Evolutionary conservation across 2,113 vertebrate genomes (phyloP), one percentile per base, ranked within the genome.

Genomic region (Bufo bufo): DNA sequence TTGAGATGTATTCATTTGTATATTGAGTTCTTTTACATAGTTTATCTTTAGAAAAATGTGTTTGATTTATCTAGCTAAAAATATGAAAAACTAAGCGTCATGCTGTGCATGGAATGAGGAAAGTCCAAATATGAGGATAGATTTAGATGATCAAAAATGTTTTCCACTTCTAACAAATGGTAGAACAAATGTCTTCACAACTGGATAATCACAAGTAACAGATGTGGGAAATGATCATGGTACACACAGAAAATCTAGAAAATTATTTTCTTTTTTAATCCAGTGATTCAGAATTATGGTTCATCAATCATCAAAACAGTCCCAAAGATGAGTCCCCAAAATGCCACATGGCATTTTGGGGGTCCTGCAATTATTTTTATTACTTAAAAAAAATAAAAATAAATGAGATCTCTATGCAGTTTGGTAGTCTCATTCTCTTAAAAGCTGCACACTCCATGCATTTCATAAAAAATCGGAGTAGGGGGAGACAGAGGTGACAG

Each of bases 11-110:
- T 65, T 83, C 81, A 63, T 71, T 84, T 84, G 82, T 84, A 71
- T 84, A 69, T 54, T 54, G n/a, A 69, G 71, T 84, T 69, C 82
- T 71, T 84, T 84, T 52, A 71, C 82, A 69, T 84, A 71, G 82
- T 84, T 84, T 84, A 71, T 71, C 65, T 84, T 84, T 71, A 71
- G 82, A 71, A 84, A 83, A 84, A 84, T 84, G 82, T 71, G 82
- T 69, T 84, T 84, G 82, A 65, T 84, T 84, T 84, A 84, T 71
- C 63, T 66, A 84, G 65, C 82, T 71, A 33, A 71, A 84, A 84
- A 71, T 82, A 66, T 54, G 45, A 49, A 83, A 63, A 83, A 47
- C 47, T 20, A 83, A 83, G 20, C 45, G 13, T 61, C 63, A 52
- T 83, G 81, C 52, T 66, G 61, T 52, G 11, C 81, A 69, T 83